Conservation (phyloP, 2,113 vertebrate genomes). For the Tragelaphus imberbis region DNA sequence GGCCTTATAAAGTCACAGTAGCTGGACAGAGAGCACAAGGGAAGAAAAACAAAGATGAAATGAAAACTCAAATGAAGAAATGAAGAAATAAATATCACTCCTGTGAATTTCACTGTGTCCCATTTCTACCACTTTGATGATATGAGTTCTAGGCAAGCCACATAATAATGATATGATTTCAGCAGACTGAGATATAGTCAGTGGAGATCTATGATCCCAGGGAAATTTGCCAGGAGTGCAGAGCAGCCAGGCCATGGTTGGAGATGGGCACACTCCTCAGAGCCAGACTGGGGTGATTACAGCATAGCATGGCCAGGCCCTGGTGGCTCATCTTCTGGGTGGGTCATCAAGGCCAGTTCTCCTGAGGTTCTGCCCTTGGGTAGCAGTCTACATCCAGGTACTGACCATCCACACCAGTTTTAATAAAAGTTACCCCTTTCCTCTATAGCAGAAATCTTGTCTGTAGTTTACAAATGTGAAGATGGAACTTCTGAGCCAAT, state of each 20-base stretch:
- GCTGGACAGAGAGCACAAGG: not conserved
- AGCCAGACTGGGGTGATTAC: not conserved
- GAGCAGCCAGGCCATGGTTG: not conserved
- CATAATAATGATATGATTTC: not conserved
- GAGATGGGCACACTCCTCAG: not conserved
- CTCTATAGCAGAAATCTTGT: not conserved
- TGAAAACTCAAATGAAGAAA: not conserved
- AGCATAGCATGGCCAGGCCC: accelerated
- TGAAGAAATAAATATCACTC: not conserved
- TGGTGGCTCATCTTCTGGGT: not conserved
- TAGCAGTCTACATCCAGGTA: not conserved
- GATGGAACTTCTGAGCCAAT: not conserved
- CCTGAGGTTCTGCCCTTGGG: not conserved
- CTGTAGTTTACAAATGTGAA: not conserved
- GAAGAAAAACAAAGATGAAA: not conserved
- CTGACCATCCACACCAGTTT: not conserved
- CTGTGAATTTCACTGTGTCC: not conserved
- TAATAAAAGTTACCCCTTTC: not conserved
- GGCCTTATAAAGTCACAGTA: not conserved
- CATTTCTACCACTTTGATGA: not conserved
- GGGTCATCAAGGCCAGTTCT: not conserved
- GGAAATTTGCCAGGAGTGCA: not conserved
- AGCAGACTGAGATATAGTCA: not conserved
- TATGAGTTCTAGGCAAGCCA: not conserved
- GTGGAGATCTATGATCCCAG: not conserved